phyloP scores from a whole-genome alignment of 2,797 vertebrate species.

The Acrossocheilus fasciatus region DNA sequence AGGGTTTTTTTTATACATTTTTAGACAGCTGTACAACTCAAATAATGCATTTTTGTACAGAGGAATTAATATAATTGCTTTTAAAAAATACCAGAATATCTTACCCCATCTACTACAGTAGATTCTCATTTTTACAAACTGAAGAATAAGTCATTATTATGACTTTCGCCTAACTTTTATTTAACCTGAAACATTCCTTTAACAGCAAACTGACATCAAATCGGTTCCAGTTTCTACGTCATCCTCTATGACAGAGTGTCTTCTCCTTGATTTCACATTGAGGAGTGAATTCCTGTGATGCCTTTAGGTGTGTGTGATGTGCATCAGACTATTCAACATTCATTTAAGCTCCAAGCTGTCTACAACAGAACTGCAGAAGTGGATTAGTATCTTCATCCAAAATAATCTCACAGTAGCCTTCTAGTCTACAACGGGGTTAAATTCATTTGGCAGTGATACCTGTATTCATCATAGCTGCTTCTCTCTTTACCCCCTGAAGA shows the following conservation, averaged over 20 bases:
- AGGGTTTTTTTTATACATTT: neutral
- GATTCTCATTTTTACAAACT: neutral
- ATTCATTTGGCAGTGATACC: slow-evolving; percentile 78
- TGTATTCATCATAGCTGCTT: slow-evolving; percentile 93
- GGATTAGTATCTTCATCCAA: slow-evolving; percentile 46
- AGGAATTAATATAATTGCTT: neutral
- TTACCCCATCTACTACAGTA: neutral
- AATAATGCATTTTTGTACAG: neutral
- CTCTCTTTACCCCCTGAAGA: slow-evolving; percentile 86
- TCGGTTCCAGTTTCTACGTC: neutral
- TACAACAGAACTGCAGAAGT: slow-evolving; percentile 42
- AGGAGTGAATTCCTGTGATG: neutral
- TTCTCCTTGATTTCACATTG: slow-evolving; percentile 54
- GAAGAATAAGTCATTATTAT: neutral
- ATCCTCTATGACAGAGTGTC: slow-evolving; percentile 14
- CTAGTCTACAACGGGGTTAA: slow-evolving; percentile 53
- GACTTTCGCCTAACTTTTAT: neutral
- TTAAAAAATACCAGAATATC: neutral
- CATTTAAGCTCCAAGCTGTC: slow-evolving; percentile 39
- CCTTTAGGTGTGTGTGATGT: slow-evolving; percentile 39
- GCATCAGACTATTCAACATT: slow-evolving; percentile 47
- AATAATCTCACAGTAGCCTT: slow-evolving; percentile 44
- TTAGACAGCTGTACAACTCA: neutral
- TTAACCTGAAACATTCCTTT: neutral
- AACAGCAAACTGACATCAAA: slow-evolving; percentile 3